Conservation (phyloP, 2,113 vertebrate genomes). For the Pagrus major region DNA sequence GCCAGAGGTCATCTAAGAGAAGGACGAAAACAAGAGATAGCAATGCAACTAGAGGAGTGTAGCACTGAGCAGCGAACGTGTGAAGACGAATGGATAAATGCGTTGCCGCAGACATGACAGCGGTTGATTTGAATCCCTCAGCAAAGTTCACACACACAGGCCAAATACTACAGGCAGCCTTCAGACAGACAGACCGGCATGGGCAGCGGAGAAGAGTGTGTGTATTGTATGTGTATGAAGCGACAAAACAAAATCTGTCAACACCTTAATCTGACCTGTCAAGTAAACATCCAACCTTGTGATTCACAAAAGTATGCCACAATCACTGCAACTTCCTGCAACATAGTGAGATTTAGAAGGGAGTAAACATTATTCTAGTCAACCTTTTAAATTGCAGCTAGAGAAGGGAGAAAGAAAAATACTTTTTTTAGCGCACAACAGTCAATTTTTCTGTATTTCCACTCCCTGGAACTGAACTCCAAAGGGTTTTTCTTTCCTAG, state of each 20-base stretch:
- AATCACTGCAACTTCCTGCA: not conserved
- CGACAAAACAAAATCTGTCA: not conserved
- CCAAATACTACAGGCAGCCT: conserved; percentile 74
- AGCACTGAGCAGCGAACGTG: not conserved
- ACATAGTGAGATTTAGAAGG: not conserved
- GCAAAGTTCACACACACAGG: conserved; percentile 64
- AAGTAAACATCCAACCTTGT: not conserved
- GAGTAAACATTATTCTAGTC: not conserved
- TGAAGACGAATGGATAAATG: conserved; percentile 48
- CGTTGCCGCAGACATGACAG: conserved; percentile 24
- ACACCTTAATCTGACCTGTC: not conserved
- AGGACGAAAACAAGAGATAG: not conserved
- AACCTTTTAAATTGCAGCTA: not conserved
- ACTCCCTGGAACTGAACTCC: not conserved
- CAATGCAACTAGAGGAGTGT: not conserved
- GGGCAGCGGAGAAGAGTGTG: conserved; percentile 3
- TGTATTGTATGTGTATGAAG: not conserved
- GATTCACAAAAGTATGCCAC: not conserved
- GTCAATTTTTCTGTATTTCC: not conserved
- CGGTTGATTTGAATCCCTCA: conserved; percentile 20
- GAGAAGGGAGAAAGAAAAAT: not conserved
- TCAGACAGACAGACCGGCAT: conserved; percentile 49
- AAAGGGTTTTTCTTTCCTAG: not conserved
- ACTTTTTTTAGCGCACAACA: no score
- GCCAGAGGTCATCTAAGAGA: not conserved